A percentile compares a stretch with the other conserved stretches of the same genome.
These are phyloP conservation scores for Cactoblastis cactorum DNA, from an alignment of 2,888 invertebrate genomes.

Conservation along the genomic window DNA sequence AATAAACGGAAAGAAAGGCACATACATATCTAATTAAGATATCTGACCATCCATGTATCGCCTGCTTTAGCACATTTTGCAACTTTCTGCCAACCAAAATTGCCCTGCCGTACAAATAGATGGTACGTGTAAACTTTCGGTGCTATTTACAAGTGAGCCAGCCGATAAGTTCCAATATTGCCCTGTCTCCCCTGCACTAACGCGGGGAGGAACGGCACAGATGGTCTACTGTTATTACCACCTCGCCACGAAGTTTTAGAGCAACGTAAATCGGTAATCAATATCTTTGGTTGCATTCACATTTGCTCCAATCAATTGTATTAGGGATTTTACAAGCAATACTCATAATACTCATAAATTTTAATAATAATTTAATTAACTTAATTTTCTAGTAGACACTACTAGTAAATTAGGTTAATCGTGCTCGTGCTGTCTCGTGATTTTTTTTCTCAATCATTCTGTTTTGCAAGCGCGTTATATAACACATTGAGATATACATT, in stretches of 20 bases:
- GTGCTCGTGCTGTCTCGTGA: too few species aligned
- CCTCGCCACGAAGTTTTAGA: constrained; percentile 48
- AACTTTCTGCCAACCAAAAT: background rate
- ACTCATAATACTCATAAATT: too few species aligned
- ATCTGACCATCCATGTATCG: background rate
- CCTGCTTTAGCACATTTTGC: background rate
- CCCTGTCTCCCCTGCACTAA: constrained; percentile 23
- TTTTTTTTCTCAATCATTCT: too few species aligned
- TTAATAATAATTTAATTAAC: too few species aligned
- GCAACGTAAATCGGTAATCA: constrained; percentile 57
- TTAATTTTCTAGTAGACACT: too few species aligned
- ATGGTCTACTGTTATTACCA: constrained; percentile 67
- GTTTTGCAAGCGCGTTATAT: too few species aligned
- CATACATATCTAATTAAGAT: too few species aligned
- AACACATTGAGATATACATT: too few species aligned
- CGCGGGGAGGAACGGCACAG: constrained; percentile 55
- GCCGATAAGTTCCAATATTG: constrained; percentile 19
- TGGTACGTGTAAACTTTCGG: constrained; percentile 13
- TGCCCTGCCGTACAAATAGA: constrained; percentile 11
- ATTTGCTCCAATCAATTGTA: constrained; percentile 2
- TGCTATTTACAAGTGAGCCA: constrained; percentile 29
- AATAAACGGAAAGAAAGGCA: too few species aligned
- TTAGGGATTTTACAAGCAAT: too few species aligned
- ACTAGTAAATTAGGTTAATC: too few species aligned
- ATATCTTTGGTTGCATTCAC: constrained; percentile 34